These are phyloP conservation scores for Biston betularia DNA, from an alignment of 2,888 invertebrate genomes.

Conservation along the genomic window DNA sequence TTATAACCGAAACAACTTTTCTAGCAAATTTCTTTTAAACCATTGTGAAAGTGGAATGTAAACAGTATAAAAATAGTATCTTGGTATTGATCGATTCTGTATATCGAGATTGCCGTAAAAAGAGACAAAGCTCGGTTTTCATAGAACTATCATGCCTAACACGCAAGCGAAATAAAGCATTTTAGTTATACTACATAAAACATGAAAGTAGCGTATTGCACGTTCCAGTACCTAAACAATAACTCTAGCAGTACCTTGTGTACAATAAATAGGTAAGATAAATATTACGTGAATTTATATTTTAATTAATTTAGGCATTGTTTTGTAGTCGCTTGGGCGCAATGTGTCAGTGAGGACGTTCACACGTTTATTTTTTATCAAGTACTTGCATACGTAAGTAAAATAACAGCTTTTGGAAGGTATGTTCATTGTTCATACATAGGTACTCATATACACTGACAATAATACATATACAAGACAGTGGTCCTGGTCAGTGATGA, in stretches of 20 bases:
- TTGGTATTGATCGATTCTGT: neutral
- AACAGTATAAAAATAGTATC: neutral
- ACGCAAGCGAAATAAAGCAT: constrained; percentile 12
- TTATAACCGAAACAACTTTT: no score
- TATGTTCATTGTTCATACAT: no score
- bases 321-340: neutral
- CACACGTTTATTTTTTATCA: constrained; percentile 3
- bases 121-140: neutral
- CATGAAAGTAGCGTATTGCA: constrained; percentile 1
- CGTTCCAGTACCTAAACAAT: neutral
- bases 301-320: neutral
- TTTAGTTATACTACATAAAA: constrained; percentile 2
- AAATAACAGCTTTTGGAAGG: no score
- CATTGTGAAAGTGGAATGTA: no score
- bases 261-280: neutral
- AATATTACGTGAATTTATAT: neutral
- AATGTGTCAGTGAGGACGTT: neutral
- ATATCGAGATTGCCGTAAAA: neutral
- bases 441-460: no score
- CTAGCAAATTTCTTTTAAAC: no score
- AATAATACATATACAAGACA: neutral
- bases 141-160: neutral
- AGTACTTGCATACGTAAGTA: neutral
- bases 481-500: neutral
- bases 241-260: neutral